These are phyloP conservation scores for Sipha flava DNA, from an alignment of 1,140 invertebrate species.

Conservation along the genomic window DNA sequence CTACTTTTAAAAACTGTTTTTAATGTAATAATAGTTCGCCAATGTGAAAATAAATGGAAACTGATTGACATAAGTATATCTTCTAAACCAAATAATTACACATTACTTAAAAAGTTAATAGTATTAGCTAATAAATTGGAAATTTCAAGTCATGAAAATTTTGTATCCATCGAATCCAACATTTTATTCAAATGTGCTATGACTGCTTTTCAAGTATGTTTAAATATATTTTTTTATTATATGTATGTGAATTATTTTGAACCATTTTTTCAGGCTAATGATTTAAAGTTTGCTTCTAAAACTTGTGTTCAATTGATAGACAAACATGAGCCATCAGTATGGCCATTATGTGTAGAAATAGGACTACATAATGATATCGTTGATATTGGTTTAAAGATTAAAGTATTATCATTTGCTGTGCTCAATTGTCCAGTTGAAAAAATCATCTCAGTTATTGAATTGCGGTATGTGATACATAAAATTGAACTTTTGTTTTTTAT, in stretches of 20 bases:
- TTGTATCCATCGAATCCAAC: background rate
- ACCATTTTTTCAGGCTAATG: background rate
- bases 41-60: constrained; percentile 24
- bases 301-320: constrained; percentile 12
- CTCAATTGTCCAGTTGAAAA: constrained; percentile 2
- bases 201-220: constrained; percentile 6
- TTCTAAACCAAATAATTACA: constrained; percentile 16
- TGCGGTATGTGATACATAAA: background rate
- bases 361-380: background rate
- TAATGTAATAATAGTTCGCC: background rate
- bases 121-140: background rate
- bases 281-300: constrained; percentile 20
- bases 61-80: background rate
- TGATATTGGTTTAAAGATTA: constrained; percentile 5
- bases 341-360: constrained; percentile 4
- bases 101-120: constrained; percentile 8
- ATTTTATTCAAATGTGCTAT: constrained; percentile 25
- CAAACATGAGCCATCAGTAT: constrained; percentile 7
- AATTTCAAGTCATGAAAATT: background rate
- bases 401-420: constrained; percentile 12
- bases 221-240: background rate
- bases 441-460: constrained; percentile 4
- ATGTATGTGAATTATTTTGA: background rate
- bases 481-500: background rate
- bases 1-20: too few relatives aligned